Conservation (phyloP, 2,113 vertebrate species). For the Hiodon alosoides region DNA sequence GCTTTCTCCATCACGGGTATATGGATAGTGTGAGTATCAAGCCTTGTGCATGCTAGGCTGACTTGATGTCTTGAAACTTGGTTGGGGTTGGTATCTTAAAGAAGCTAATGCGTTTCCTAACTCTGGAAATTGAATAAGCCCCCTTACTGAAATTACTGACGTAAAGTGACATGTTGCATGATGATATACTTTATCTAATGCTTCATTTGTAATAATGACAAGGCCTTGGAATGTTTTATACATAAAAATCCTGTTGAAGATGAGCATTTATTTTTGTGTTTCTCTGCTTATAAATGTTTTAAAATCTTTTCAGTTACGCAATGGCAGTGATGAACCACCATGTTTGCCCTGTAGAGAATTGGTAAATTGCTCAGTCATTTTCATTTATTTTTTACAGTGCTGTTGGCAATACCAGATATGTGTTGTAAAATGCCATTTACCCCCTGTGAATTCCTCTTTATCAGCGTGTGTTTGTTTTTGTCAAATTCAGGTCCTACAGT, state of each 20-base stretch:
- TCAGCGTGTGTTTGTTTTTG: background rate
- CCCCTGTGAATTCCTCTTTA: background rate
- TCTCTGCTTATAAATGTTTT: slow-evolving; percentile 8
- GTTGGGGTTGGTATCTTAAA: too few relatives aligned
- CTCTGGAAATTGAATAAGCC: too few relatives aligned
- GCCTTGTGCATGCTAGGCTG: too few relatives aligned
- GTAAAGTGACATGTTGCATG: too few relatives aligned
- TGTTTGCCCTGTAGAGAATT: slow-evolving; percentile 90
- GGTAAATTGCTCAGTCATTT: slow-evolving; percentile 55
- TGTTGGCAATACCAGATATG: background rate
- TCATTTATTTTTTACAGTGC: background rate
- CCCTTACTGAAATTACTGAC: too few relatives aligned
- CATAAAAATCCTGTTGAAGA: background rate
- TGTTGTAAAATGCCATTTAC: background rate
- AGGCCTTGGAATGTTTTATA: background rate
- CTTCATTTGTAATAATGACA: background rate
- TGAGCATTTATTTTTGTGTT: background rate
- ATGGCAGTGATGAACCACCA: slow-evolving; percentile 95
- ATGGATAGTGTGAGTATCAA: slow-evolving; percentile 85
- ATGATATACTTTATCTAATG: too few relatives aligned
- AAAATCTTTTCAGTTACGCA: slow-evolving; percentile 67
- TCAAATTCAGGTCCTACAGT: slow-evolving; percentile 75
- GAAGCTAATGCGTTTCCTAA: too few relatives aligned
- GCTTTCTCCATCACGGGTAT: slow-evolving; percentile 90
- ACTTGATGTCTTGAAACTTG: too few relatives aligned